Conservation (phyloP, 2,797 vertebrate genomes). For the Halcyon chelicuti region DNA sequence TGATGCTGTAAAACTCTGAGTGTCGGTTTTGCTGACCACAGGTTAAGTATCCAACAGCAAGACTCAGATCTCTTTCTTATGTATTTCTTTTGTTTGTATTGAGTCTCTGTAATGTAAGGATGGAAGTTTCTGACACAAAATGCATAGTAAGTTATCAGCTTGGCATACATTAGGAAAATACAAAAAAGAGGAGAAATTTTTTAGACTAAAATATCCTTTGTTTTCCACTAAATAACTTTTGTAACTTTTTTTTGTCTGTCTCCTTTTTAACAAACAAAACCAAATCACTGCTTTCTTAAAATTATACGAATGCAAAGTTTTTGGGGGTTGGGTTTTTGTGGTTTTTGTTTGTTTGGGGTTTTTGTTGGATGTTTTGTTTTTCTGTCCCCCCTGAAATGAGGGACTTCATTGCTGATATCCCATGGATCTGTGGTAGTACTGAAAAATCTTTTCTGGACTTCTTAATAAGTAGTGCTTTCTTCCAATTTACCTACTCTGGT, state of each 20-base stretch:
- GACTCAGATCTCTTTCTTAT: fast-evolving
- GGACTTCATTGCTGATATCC: background rate
- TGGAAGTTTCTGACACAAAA: background rate
- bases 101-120: background rate
- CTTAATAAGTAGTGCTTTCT: background rate
- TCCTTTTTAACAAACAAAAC: background rate
- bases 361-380: background rate
- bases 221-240: background rate
- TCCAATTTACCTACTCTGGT: background rate
- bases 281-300: background rate
- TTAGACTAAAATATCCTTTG: background rate
- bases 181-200: fast-evolving
- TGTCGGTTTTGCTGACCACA: background rate
- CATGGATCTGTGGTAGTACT: background rate
- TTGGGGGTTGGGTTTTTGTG: background rate
- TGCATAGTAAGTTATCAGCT: background rate
- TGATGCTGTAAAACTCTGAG: background rate
- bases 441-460: fast-evolving
- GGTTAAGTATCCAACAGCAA: background rate
- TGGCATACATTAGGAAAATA: background rate
- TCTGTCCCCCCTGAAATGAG: background rate
- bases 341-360: background rate
- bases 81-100: background rate
- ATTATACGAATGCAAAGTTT: background rate
- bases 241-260: background rate